Percentiles rank a stretch among this genome's conserved stretches.
Conservation (phyloP, 2,113 vertebrate genomes). For the Emydura subglobosa region DNA sequence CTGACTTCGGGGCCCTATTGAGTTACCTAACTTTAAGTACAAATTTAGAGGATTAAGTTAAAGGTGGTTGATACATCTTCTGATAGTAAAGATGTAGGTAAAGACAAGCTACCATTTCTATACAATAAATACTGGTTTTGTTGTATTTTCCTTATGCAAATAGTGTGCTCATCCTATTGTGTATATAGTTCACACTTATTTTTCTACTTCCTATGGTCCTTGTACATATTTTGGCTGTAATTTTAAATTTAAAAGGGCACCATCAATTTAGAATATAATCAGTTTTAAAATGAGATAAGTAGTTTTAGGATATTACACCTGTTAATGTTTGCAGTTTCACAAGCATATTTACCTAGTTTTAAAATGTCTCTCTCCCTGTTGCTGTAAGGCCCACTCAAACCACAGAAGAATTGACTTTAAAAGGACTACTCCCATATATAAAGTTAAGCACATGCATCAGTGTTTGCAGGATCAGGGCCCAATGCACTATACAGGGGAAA, state of each 20-base stretch:
- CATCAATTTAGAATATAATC: background rate
- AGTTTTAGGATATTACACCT: background rate
- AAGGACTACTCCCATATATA: background rate
- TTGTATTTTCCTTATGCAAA: background rate
- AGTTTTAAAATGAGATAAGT: background rate
- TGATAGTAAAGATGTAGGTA: background rate
- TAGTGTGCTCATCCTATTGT: background rate
- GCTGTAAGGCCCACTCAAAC: background rate
- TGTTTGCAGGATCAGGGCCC: background rate
- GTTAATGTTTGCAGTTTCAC: background rate
- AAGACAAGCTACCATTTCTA: background rate
- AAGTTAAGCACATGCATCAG: background rate
- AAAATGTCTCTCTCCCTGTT: background rate
- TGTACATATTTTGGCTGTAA: background rate
- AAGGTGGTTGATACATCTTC: background rate
- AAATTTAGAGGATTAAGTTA: background rate
- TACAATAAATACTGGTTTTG: background rate
- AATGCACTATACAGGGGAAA: background rate
- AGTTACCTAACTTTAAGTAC: background rate
- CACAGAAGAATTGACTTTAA: background rate
- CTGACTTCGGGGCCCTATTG: too few species aligned
- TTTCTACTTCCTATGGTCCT: background rate
- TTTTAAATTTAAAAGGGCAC: background rate
- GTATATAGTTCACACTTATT: background rate
- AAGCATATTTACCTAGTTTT: background rate